These are phyloP conservation scores for Argya squamiceps DNA, from an alignment of 2,797 vertebrate genomes.

Conservation along the genomic window DNA sequence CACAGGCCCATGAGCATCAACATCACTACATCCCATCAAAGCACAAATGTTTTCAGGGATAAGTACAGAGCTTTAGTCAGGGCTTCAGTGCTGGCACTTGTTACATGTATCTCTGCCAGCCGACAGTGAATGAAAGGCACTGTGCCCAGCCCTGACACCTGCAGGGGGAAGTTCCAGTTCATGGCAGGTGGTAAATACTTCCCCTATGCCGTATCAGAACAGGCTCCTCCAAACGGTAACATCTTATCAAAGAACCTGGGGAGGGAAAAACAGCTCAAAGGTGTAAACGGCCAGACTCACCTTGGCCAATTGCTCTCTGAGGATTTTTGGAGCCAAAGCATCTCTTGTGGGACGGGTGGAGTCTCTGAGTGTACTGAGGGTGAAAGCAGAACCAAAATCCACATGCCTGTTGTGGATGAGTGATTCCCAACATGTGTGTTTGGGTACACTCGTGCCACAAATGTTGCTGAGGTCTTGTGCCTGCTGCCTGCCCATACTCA, in stretches of 20 bases:
- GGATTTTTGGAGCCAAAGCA: background rate
- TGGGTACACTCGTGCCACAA: accelerated
- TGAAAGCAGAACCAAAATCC: background rate
- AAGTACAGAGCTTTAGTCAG: background rate
- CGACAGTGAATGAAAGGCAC: accelerated
- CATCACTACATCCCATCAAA: accelerated
- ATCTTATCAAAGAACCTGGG: background rate
- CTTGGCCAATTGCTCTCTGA: background rate
- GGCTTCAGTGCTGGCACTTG: background rate
- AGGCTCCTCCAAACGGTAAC: background rate
- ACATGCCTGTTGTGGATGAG: accelerated
- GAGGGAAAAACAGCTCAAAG: background rate
- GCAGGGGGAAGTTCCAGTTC: background rate
- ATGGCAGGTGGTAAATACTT: background rate
- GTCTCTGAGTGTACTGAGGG: background rate
- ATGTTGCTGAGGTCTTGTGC: accelerated
- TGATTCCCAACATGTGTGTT: accelerated
- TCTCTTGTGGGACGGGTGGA: accelerated
- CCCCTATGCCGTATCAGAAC: background rate
- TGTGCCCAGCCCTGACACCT: background rate
- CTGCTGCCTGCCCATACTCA: background rate
- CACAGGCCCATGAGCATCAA: background rate
- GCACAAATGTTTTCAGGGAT: background rate
- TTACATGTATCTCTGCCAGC: background rate
- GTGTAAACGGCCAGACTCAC: background rate